These are phyloP conservation scores for Drosophila melanica DNA, from an alignment of 1,140 invertebrate species.

Conservation along the genomic window DNA sequence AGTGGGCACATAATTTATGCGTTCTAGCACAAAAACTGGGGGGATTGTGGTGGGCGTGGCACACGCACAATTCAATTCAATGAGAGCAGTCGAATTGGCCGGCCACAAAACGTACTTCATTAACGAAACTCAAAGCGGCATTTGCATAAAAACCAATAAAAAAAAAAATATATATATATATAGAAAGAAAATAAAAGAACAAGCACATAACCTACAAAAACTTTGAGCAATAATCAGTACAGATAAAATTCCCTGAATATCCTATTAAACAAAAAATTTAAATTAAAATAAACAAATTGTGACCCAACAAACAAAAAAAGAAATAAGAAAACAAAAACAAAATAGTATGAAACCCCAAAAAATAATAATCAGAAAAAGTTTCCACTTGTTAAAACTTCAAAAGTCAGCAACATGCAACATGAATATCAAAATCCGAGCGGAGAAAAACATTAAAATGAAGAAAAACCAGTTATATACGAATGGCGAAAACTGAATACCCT, in stretches of 20 bases:
- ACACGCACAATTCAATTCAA: slow-evolving; percentile 73
- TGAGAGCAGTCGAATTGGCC: slow-evolving; percentile 42
- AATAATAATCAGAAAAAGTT: slow-evolving; percentile 46
- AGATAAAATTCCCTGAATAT: slow-evolving; percentile 24
- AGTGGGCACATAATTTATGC: slow-evolving; percentile 65
- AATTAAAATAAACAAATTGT: slow-evolving; percentile 72
- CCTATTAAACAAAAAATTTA: slow-evolving; percentile 60
- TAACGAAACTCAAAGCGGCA: slow-evolving; percentile 62
- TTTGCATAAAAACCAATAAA: slow-evolving; percentile 63
- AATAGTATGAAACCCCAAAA: slow-evolving; percentile 12
- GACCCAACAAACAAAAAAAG: slow-evolving; percentile 8
- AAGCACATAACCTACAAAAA: slow-evolving; percentile 6
- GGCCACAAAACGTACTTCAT: slow-evolving; percentile 72
- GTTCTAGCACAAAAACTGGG: slow-evolving; percentile 4
- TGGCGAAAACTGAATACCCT: slow-evolving; percentile 11
- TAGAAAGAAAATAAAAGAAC: neutral
- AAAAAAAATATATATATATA: slow-evolving; percentile 2
- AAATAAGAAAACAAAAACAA: slow-evolving; percentile 27
- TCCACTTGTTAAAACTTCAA: slow-evolving; percentile 73
- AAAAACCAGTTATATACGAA: neutral
- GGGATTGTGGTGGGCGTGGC: slow-evolving; percentile 35
- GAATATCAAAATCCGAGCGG: slow-evolving; percentile 71
- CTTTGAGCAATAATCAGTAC: slow-evolving; percentile 40
- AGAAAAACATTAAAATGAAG: slow-evolving; percentile 13
- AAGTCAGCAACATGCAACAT: slow-evolving; percentile 81